Conservation (phyloP, 1,140 invertebrate species). For the Phortica variegata region DNA sequence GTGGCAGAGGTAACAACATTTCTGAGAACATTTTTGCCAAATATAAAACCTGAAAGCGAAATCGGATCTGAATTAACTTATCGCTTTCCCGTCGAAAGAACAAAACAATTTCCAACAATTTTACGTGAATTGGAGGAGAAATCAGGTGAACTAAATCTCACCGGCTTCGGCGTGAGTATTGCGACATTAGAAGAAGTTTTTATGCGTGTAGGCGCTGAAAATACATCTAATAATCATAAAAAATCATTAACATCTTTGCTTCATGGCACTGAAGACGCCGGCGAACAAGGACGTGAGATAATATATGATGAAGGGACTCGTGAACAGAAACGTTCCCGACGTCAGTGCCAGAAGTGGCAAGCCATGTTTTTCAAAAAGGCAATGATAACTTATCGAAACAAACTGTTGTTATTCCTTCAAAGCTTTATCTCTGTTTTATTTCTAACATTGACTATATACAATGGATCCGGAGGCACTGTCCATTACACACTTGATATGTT, state of each 20-base stretch:
- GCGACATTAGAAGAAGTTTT: constrained; percentile 92
- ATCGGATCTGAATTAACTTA: constrained; percentile 61
- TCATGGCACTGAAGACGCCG: not conserved
- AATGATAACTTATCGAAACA: constrained; percentile 59
- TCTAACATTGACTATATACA: not conserved
- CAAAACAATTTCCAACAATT: constrained; percentile 63
- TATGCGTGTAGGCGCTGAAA: constrained; percentile 66
- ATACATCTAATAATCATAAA: not conserved
- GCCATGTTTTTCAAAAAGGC: constrained; percentile 64
- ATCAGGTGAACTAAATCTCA: constrained; percentile 66
- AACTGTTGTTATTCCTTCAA: constrained; percentile 60
- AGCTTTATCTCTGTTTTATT: constrained; percentile 60
- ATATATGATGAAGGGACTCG: not conserved
- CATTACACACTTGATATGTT: not conserved
- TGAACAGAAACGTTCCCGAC: not conserved
- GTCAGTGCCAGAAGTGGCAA: constrained; percentile 59
- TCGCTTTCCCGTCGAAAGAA: constrained; percentile 60
- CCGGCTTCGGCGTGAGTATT: constrained; percentile 68
- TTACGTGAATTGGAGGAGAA: constrained; percentile 70
- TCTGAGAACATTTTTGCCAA: constrained; percentile 62
- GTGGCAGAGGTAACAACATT: constrained; percentile 60
- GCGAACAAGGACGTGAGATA: not conserved
- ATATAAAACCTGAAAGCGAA: constrained; percentile 45
- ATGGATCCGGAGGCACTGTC: not conserved
- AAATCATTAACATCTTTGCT: not conserved